phyloP scores from a whole-genome alignment of 2,888 invertebrate genomes.

The Mesoligia furuncula region DNA sequence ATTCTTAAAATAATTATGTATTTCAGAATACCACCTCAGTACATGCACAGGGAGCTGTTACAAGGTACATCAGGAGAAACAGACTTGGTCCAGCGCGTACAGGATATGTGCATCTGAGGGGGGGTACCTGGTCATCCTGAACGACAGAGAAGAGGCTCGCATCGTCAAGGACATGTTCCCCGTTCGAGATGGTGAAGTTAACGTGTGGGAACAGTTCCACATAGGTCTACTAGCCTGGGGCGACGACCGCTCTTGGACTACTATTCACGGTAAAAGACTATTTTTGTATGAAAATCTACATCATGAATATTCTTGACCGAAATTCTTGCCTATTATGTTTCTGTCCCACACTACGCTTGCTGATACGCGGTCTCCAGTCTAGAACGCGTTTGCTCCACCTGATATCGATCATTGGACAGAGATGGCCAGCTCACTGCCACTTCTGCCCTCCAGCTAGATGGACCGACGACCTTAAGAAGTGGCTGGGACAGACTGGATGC shows the following conservation, averaged over 20 bases:
- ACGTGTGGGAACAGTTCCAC: not conserved
- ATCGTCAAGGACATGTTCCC: constrained; percentile 38
- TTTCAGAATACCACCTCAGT: constrained; percentile 40
- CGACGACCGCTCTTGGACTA: constrained; percentile 12
- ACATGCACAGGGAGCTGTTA: constrained; percentile 44
- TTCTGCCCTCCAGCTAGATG: not conserved
- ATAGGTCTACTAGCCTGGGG: constrained; percentile 35
- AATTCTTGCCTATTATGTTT: too few relatives aligned
- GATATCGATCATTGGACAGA: too few relatives aligned
- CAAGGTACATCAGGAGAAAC: constrained; percentile 24
- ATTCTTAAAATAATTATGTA: not conserved
- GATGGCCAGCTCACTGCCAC: too few relatives aligned
- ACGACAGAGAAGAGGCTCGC: constrained; percentile 36
- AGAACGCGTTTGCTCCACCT: too few relatives aligned
- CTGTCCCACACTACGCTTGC: too few relatives aligned
- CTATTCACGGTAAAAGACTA: constrained; percentile 25
- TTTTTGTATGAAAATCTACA: not conserved
- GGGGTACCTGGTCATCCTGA: constrained; percentile 45
- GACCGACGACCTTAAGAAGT: too few relatives aligned
- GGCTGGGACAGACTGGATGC: not conserved
- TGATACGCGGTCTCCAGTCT: too few relatives aligned
- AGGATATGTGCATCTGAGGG: constrained; percentile 40
- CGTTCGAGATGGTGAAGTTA: not conserved
- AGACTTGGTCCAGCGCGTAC: constrained; percentile 34
- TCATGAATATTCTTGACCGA: too few relatives aligned